A percentile compares a stretch with the other conserved stretches of the same genome.
phyloP scores from a whole-genome alignment of 35 echinoderm and acorn worm species.

The Ptychodera flava region DNA sequence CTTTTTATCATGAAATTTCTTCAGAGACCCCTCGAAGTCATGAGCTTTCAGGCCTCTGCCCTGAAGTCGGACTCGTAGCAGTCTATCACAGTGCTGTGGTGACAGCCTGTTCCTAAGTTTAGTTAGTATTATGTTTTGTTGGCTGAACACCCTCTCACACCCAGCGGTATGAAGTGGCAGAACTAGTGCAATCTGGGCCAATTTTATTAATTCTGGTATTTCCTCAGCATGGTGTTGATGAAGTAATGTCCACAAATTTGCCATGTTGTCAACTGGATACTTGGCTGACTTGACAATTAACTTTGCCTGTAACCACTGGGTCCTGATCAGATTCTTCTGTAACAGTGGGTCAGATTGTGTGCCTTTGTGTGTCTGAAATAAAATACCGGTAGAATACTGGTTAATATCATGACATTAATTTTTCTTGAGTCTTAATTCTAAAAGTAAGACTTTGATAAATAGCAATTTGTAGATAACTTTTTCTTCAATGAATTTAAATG shows the following conservation, averaged over 20 bases:
- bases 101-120: background rate
- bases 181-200: background rate
- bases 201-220: background rate
- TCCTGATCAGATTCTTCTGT: background rate
- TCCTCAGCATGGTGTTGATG: background rate
- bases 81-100: background rate
- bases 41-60: background rate
- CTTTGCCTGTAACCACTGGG: background rate
- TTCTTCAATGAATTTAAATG: too few relatives aligned
- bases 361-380: background rate
- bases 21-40: background rate
- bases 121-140: background rate
- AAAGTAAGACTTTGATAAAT: too few relatives aligned
- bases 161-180: background rate
- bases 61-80: background rate
- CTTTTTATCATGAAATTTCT: background rate
- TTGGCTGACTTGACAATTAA: background rate
- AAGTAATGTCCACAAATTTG: background rate
- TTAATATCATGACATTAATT: too few relatives aligned
- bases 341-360: background rate
- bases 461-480: too few relatives aligned
- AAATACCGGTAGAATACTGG: too few relatives aligned
- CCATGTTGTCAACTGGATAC: background rate
- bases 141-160: background rate
- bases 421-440: too few relatives aligned